Evolutionary conservation across 2,888 invertebrate species (phyloP).

Genomic region (Eilema caniola): DNA sequence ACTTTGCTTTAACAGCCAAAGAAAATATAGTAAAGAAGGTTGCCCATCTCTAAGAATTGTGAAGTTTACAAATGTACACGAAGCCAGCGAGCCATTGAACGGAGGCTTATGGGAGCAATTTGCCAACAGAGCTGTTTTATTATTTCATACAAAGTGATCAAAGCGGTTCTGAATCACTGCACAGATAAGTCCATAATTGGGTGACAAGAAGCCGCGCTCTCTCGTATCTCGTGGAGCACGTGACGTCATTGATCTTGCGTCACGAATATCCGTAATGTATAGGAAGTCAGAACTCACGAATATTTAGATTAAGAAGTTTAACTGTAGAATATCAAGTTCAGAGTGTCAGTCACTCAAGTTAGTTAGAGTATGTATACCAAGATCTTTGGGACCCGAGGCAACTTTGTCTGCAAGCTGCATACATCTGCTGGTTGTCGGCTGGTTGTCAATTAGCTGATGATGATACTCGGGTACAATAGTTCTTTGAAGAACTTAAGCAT

Average conservation of each 20-base stretch:
- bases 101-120: background rate
- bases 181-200: conserved; percentile 3
- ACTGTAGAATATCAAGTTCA: background rate
- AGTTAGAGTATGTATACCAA: background rate
- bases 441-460: background rate
- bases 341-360: no score
- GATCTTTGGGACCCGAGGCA: background rate
- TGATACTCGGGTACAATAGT: no score
- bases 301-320: background rate
- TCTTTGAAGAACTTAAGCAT: no score
- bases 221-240: conserved; percentile 14
- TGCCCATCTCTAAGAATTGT: background rate
- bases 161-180: background rate
- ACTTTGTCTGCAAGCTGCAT: background rate
- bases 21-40: background rate
- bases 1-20: background rate
- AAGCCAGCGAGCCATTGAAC: background rate
- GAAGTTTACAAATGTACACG: background rate
- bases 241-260: conserved; percentile 11
- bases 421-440: background rate
- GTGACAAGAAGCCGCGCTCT: background rate
- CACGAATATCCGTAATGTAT: conserved; percentile 11
- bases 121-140: background rate
- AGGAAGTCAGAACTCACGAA: conserved; percentile 3
- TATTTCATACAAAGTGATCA: background rate